Percentiles rank a stretch among this genome's conserved stretches.
Evolutionary conservation across 2,797 vertebrate species (phyloP).

Genomic region (Argentina silus): DNA sequence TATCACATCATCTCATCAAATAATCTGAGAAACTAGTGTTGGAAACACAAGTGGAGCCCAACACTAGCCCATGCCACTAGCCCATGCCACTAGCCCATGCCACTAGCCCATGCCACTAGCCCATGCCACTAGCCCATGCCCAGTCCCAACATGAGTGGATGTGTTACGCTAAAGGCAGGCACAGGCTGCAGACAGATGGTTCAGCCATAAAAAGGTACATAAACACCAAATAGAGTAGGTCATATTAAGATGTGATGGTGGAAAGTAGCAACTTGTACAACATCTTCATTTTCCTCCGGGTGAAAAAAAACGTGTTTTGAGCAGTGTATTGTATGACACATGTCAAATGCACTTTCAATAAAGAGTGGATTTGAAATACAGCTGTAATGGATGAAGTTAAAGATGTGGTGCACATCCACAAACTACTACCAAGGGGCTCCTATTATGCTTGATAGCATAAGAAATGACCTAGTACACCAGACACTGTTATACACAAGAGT

Average conservation of each 20-base stretch:
- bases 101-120: too few species aligned
- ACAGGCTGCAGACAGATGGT: too few species aligned
- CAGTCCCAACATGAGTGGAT: too few species aligned
- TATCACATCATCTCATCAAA: not conserved
- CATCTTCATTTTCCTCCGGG: not conserved
- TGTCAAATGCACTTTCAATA: not conserved
- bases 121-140: too few species aligned
- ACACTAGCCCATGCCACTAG: too few species aligned
- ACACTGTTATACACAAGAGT: not conserved
- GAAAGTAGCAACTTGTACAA: not conserved
- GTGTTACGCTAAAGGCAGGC: too few species aligned
- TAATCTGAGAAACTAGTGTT: not conserved
- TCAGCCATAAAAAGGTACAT: too few species aligned
- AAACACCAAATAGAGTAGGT: too few species aligned
- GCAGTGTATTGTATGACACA: not conserved
- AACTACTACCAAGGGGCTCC: not conserved
- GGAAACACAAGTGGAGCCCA: not conserved
- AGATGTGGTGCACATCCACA: not conserved
- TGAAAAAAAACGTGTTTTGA: not conserved
- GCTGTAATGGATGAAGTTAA: not conserved
- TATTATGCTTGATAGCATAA: not conserved
- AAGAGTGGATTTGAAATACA: not conserved
- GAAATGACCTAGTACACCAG: too few species aligned
- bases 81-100: too few species aligned
- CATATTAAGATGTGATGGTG: not conserved